These are phyloP conservation scores for Alloplasta piceator DNA, from an alignment of 2,888 invertebrate genomes.

Conservation along the genomic window DNA sequence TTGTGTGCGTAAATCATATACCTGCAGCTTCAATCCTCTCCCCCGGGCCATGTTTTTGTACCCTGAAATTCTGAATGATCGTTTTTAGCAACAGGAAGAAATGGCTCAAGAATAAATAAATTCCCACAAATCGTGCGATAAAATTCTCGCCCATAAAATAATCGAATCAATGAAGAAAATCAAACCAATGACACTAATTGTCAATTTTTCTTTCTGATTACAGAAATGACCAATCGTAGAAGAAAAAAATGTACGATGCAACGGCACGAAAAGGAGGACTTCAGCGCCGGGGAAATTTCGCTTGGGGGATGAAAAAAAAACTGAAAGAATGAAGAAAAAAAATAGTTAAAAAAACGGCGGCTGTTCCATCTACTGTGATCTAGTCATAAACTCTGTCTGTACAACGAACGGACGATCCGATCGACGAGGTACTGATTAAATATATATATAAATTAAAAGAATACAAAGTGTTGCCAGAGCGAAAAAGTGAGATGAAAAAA, in stretches of 20 bases:
- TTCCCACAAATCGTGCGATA: neutral
- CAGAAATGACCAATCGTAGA: constrained; percentile 69
- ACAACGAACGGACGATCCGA: constrained; percentile 58
- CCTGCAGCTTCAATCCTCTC: constrained; percentile 53
- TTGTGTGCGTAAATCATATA: constrained; percentile 41
- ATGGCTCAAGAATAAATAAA: constrained; percentile 52
- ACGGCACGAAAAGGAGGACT: constrained; percentile 34
- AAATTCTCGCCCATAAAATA: neutral
- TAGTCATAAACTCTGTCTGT: constrained; percentile 77
- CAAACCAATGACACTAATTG: neutral
- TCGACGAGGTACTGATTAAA: constrained; percentile 54
- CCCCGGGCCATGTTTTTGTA: neutral
- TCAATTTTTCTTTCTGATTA: constrained; percentile 69
- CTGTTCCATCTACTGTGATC: constrained; percentile 79
- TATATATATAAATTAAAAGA: constrained; percentile 38
- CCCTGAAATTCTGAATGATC: constrained; percentile 60
- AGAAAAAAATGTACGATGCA: neutral
- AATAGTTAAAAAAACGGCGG: constrained; percentile 65
- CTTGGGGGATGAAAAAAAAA: constrained; percentile 54
- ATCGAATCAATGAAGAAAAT: constrained; percentile 31
- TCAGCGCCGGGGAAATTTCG: constrained; percentile 43
- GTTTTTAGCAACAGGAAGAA: constrained; percentile 60
- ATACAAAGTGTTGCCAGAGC: constrained; percentile 32
- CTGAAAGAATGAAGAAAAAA: constrained; percentile 41
- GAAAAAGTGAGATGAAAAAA: constrained; percentile 10